These are phyloP conservation scores for Zophobas atratus DNA, from an alignment of 1,140 invertebrate genomes.

Conservation along the genomic window DNA sequence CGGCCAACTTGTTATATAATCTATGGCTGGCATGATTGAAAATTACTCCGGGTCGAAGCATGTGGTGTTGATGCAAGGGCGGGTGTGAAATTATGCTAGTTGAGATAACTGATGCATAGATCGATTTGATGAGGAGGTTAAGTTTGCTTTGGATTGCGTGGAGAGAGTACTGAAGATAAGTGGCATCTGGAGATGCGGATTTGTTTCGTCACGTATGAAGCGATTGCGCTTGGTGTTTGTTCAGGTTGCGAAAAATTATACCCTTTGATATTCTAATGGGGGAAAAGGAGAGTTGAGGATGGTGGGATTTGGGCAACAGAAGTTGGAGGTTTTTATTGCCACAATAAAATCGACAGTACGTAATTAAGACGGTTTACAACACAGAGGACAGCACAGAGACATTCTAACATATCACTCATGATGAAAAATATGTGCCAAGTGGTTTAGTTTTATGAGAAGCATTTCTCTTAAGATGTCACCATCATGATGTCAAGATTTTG, in stretches of 20 bases:
- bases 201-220: background rate
- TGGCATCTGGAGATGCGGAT: background rate
- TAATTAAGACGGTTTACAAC: background rate
- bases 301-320: background rate
- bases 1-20: conserved; percentile 59
- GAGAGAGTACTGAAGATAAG: background rate
- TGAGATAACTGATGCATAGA: conserved; percentile 5
- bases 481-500: too few species aligned
- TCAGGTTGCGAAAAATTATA: background rate
- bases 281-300: background rate
- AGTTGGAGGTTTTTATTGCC: background rate
- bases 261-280: too few species aligned
- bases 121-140: conserved; percentile 3
- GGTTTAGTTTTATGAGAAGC: too few species aligned
- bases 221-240: background rate
- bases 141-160: background rate
- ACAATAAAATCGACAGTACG: background rate
- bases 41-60: conserved; percentile 48
- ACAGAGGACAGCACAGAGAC: too few species aligned
- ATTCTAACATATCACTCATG: background rate
- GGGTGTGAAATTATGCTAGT: conserved; percentile 19
- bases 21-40: conserved; percentile 54
- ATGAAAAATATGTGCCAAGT: too few species aligned
- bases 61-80: conserved; percentile 42
- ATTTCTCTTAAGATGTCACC: too few species aligned